Evolutionary conservation across 2,888 invertebrate genomes (phyloP).

Genomic region (Danaus chrysippus): DNA sequence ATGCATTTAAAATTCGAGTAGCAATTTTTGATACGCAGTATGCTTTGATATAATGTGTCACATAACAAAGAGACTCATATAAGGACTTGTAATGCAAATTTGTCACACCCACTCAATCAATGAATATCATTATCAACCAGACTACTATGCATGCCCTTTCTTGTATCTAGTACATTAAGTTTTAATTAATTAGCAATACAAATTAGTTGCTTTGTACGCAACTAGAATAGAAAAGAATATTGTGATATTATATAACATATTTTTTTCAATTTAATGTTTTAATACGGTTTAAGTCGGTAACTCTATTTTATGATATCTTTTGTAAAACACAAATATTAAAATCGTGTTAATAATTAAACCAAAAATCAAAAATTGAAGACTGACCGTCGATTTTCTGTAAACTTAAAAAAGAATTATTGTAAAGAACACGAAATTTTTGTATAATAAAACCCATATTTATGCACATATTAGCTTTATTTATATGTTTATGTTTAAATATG

Average conservation of each 20-base stretch:
- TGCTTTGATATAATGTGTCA: conserved; percentile 65
- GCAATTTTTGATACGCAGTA: background rate
- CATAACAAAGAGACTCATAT: conserved; percentile 57
- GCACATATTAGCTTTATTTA: no score
- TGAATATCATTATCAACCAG: conserved; percentile 36
- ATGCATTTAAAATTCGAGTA: no score
- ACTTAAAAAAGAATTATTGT: no score
- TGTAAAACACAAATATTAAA: no score
- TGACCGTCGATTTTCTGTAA: no score
- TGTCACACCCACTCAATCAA: conserved; percentile 48
- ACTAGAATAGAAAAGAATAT: conserved; percentile 1
- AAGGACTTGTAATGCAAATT: conserved; percentile 58
- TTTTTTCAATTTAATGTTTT: background rate
- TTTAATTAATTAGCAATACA: conserved; percentile 15
- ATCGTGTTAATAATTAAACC: no score
- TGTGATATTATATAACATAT: background rate
- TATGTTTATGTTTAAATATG: no score
- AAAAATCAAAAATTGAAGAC: no score
- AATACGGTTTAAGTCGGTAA: no score
- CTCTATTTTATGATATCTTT: no score
- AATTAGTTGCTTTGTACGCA: conserved; percentile 8
- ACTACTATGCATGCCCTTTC: conserved; percentile 36
- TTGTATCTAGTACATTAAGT: conserved; percentile 23
- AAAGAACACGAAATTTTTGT: no score
- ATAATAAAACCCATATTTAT: no score